Evolutionary conservation across 2,113 vertebrate genomes (phyloP).

Genomic region (Stomatorhinus ivindoensis): DNA sequence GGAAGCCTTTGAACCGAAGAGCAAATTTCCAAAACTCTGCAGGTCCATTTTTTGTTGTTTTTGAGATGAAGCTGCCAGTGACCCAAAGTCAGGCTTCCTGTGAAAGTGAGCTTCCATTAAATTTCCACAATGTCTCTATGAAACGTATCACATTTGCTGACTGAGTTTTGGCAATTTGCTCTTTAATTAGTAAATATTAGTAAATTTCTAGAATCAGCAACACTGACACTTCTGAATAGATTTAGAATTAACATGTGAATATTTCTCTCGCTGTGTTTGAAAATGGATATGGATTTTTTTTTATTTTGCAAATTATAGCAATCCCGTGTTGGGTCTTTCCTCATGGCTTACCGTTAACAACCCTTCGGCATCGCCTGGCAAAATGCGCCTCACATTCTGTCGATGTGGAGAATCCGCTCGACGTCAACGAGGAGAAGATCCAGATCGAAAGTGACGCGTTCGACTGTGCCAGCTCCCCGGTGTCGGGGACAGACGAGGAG

Average conservation of each 20-base stretch:
- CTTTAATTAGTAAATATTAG: not conserved
- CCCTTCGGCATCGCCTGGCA: not conserved
- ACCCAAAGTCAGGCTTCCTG: not conserved
- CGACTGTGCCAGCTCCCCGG: not conserved
- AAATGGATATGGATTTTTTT: not conserved
- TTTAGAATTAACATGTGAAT: not conserved
- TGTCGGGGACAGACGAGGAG: not conserved
- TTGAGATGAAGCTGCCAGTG: not conserved
- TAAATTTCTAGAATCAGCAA: not conserved
- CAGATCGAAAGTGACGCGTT: not conserved
- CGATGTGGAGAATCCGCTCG: not conserved
- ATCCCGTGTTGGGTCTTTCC: not conserved
- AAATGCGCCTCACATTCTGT: not conserved
- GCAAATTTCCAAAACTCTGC: not conserved
- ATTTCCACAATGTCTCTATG: not conserved
- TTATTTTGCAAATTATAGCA: not conserved
- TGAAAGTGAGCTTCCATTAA: not conserved
- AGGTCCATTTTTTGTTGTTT: not conserved
- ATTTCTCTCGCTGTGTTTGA: not conserved
- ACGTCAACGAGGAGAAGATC: not conserved
- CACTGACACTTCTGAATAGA: not conserved
- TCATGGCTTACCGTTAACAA: not conserved
- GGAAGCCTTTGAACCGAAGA: not conserved
- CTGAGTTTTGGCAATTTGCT: not conserved
- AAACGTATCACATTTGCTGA: not conserved